Evolutionary conservation across 1,140 invertebrate genomes (phyloP).

Genomic region (Andricus grossulariae): DNA sequence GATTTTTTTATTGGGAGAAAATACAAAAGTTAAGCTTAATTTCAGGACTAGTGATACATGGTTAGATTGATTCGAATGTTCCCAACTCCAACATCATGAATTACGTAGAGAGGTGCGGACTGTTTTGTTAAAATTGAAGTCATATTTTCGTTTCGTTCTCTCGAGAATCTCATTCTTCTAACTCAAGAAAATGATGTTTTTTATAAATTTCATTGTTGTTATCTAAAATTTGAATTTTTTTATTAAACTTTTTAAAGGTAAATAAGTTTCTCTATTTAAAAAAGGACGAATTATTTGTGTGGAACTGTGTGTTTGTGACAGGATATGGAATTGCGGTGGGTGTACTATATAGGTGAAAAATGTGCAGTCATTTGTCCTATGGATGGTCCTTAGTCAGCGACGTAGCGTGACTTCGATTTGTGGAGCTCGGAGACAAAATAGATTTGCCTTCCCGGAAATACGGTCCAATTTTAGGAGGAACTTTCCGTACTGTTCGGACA

Average conservation of each 20-base stretch:
- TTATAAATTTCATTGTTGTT: no score
- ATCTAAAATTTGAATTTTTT: no score
- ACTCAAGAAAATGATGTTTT: no score
- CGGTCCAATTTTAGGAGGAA: constrained; percentile 28
- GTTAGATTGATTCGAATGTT: no score
- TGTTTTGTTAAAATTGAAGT: no score
- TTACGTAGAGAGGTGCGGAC: no score
- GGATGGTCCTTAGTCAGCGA: constrained; percentile 25
- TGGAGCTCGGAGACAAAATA: constrained; percentile 24
- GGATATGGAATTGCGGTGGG: constrained; percentile 1
- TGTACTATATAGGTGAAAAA: constrained; percentile 12
- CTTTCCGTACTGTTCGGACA: constrained; percentile 13
- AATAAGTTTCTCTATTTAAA: neutral
- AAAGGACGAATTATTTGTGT: neutral
- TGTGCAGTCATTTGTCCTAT: constrained; percentile 22
- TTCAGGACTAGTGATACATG: no score
- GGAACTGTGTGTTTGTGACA: neutral
- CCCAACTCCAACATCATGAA: no score
- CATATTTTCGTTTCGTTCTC: no score
- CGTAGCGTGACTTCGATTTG: constrained; percentile 30
- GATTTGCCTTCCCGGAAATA: constrained; percentile 26
- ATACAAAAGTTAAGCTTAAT: no score
- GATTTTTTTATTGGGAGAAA: no score
- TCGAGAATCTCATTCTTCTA: no score
- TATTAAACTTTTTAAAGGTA: neutral